Evolutionary conservation across 2,113 vertebrate species (phyloP).

Genomic region (Hipposideros armiger): DNA sequence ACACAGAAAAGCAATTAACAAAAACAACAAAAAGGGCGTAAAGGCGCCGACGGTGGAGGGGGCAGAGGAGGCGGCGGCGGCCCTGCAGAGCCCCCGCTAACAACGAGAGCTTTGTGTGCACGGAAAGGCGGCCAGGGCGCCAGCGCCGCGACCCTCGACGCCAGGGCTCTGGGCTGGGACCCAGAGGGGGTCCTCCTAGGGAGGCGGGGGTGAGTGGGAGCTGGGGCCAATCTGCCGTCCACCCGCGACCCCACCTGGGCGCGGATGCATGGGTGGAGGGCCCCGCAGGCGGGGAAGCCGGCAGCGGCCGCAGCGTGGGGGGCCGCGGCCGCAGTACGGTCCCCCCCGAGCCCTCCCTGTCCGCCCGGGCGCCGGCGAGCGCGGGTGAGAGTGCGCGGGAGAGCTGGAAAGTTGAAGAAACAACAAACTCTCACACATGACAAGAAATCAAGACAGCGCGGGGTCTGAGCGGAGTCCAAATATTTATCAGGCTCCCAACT

Average conservation of each 20-base stretch:
- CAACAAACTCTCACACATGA: slow-evolving; percentile 46
- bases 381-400: slow-evolving; percentile 3
- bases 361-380: background rate
- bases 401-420: slow-evolving; percentile 34
- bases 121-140: background rate
- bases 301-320: background rate
- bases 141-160: slow-evolving; percentile 55
- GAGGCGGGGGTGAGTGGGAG: background rate
- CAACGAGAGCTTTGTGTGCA: slow-evolving; percentile 76
- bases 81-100: slow-evolving; percentile 17
- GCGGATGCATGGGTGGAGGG: background rate
- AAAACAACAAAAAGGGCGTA: background rate
- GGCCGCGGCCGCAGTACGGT: background rate
- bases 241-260: background rate
- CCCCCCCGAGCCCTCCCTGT: background rate
- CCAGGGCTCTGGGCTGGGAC: background rate
- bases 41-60: background rate
- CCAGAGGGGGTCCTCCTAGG: background rate
- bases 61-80: background rate
- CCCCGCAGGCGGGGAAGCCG: background rate
- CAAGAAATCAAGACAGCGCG: slow-evolving; percentile 42
- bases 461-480: slow-evolving; percentile 37
- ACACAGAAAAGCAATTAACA: slow-evolving; percentile 61
- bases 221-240: background rate
- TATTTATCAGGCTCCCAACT: slow-evolving; percentile 20